Evolutionary conservation across 2,113 vertebrate genomes (phyloP), one percentile per base, ranked within the genome.

Genomic region (Rhadina sibilatrix): DNA sequence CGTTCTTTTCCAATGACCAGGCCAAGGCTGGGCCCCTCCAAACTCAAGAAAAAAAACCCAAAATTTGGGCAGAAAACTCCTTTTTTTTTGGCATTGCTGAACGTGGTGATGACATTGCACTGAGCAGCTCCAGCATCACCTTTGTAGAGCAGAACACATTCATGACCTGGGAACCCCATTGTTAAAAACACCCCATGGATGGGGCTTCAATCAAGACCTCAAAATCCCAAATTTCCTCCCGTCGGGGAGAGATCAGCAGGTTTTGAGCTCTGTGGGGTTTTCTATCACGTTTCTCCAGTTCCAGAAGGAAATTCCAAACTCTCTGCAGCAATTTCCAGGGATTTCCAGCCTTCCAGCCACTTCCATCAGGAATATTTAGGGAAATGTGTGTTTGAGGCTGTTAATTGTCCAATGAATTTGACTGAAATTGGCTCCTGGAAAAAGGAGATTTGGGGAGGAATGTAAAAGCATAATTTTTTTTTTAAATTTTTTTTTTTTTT

Each of bases 191-290:
- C 14, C 19, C 28, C 6, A 4, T 15, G 40, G 33, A 12, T 14
- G 12, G 25, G 28, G 47, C 38, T 2, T 64, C 21, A 61, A 12
- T 1, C 12, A n/a, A 42, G 30, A 37, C 14, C 4, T 12, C 15
- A 49, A 49, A 52, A 4, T 1, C 35, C 12, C 23, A 27, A 52
- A 54, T 49, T 21, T 44, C 8, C 0, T 60, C 13, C 25, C 2
- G 0, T 4, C 44, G 21, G 46, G 4, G 5, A 40, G 38, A 50
- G 40, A 23, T 25, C 24, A 17, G 14, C 1, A 1, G 4, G 0
- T 33, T 72, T 64, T 24, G 27, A 8, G 18, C 11, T 14, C 38
- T 46, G 6, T 5, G 33, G 9, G 16, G 5, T 81, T 71, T 86
- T 27, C 42, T 9, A 6, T 28, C 31, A 1, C 1, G 0, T 28